Base-by-base conservation (phyloP, 1,140 invertebrate genomes). In the Heliconius hewitsoni region DNA sequence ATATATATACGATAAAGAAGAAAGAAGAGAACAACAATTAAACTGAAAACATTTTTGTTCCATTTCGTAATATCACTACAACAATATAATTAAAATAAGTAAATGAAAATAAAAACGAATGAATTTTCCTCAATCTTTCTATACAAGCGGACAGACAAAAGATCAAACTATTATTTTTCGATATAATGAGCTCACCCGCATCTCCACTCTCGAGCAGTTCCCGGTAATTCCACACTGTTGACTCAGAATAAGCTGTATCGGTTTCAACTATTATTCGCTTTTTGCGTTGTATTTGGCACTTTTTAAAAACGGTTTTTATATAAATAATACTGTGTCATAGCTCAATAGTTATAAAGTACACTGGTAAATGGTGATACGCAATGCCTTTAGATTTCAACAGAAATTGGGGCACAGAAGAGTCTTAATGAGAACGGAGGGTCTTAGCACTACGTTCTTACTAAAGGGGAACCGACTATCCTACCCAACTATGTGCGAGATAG, bases 161-260 rank as follows among this genome's bases (percentile, higher is more conserved):
- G 70, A 83, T 78, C 73, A 73, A 73, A 23, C 46, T 81, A 82
- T 86, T 86, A 83, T 84, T 83, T 83, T 84, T 73, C 66, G 18
- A 83, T 81, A 83, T 81, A 87, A 87, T 88, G 86, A 90, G 77
- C 85, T 88, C 87, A 88, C 89, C 88, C 89, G 86, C 89, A 88
- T 89, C 76, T 80, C 78, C 37, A 74, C 87, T 89, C 76, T 80
- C 78, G 46, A 74, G 74, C 73, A 30, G 81, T 86, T 84, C 76
- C 81, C 75, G 79, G 87, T 90, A 87, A 90, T 84, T 81, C 79
- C 81, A 90, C 55, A 85, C 84, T 73, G 78, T 83, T 83, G 82
- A 83, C 76, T 80, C 79, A 83, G 76, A 76, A 42, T 30, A 66
- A 66, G 60, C 60, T 66, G 60, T 66, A 66, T 66, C 60, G 27